Evolutionary conservation across 2,113 vertebrate species (phyloP).

Genomic region (Malurus elegans): DNA sequence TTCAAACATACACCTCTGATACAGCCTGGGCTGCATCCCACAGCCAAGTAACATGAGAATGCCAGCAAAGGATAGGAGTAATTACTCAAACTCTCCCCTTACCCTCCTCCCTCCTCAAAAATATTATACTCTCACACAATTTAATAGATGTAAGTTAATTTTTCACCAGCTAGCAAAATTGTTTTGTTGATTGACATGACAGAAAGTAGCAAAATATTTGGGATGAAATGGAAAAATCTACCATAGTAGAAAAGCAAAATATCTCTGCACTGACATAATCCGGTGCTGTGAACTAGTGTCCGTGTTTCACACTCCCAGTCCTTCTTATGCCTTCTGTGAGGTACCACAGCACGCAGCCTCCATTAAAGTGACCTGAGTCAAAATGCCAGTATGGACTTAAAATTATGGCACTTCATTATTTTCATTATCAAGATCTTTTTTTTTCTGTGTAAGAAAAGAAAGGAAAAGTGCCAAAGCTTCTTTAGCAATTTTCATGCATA

Average conservation of each 20-base stretch:
- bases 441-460: not conserved
- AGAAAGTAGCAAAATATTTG: not conserved
- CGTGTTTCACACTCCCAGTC: rapidly evolving
- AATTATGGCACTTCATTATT: not conserved
- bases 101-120: too few species aligned
- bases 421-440: not conserved
- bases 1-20: not conserved
- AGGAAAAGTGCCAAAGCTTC: not conserved
- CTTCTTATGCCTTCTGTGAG: not conserved
- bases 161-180: not conserved
- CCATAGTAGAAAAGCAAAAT: not conserved
- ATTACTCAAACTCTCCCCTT: not conserved
- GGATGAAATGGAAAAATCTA: not conserved
- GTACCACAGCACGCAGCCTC: not conserved
- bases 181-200: not conserved
- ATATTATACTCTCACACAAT: not conserved
- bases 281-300: not conserved
- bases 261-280: not conserved
- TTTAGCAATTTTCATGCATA: not conserved
- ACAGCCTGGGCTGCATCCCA: not conserved
- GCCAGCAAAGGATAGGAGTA: not conserved
- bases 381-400: not conserved
- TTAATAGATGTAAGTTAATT: not conserved
- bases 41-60: not conserved
- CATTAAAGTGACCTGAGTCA: not conserved